Base-by-base conservation (phyloP, 2,113 vertebrate species). In the Callospermophilus lateralis region DNA sequence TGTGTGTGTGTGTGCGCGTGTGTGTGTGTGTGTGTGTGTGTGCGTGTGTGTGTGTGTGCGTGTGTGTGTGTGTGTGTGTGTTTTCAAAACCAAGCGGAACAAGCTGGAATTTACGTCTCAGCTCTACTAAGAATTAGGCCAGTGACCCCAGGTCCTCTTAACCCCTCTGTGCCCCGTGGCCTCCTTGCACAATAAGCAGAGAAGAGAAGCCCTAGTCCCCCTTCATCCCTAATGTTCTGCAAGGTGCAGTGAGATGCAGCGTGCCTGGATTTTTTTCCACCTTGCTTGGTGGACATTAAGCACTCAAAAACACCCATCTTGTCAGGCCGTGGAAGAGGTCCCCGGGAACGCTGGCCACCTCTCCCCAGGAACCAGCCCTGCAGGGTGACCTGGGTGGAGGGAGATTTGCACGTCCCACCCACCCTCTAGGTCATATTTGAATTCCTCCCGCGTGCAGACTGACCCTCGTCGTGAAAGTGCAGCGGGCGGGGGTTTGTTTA, bases 211-310 rank as follows among this genome's bases (percentile, higher is more conserved):
- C 3, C 5, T 24, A 17, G 12, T 9, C 32, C n/a, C 51, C 16
- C 10, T 32, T 74, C n/a, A 4, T 17, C 39, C 13, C 0, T 13
- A 2, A 13, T 0, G 3, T 17, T 58, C 39, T 51, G 51, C 1
- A 19, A 16, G 34, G 20, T 6, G 42, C 72, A 15, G 63, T 2
- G 26, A 34, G n/a, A 45, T 12, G 5, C 24, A 12, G 26, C 3
- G 0, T 16, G 15, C 17, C 32, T 3, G 26, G 4, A 3, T 34
- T 45, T n/a, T n/a, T n/a, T n/a, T 87, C 13, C 79, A 42, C 13
- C 58, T 87, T 34, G 24, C 6, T 8, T 34, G 32, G 39, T 42
- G 15, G 19, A 28, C 48, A 3, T 3, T 5, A 32, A 45, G 39
- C 45, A n/a, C 72, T 70, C 42, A 28, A 30, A 78, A 80, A 55